These are phyloP conservation scores for Drosophila flavopinicola DNA, from an alignment of 2,888 invertebrate genomes.

Conservation along the genomic window DNA sequence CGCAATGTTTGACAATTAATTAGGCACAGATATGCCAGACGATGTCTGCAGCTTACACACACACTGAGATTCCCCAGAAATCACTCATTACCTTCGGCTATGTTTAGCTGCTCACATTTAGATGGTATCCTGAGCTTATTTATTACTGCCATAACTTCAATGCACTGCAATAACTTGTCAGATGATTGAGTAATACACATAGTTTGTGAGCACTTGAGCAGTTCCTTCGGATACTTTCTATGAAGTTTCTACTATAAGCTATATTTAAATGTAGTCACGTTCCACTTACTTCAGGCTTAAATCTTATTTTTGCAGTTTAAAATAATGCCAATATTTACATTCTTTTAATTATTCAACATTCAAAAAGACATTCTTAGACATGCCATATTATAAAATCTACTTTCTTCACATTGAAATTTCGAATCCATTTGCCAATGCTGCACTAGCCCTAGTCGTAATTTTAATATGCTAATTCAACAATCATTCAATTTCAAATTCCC, in stretches of 20 bases:
- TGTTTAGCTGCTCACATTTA: conserved; percentile 32
- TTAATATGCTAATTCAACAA: conserved; percentile 72
- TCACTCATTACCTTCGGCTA: conserved; percentile 45
- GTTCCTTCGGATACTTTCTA: background rate
- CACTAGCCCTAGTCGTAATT: conserved; percentile 12
- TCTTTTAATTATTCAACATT: no score
- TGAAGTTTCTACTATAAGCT: background rate
- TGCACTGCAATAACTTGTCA: conserved; percentile 13
- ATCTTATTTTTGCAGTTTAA: no score
- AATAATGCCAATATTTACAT: no score
- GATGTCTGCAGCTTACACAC: conserved; percentile 15
- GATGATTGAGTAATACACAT: background rate
- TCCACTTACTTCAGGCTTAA: no score
- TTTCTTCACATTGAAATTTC: no score
- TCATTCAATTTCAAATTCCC: conserved; percentile 62
- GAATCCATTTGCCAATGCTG: background rate
- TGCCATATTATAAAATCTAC: no score
- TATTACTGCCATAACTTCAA: conserved; percentile 37
- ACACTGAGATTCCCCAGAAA: conserved; percentile 20
- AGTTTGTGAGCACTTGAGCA: background rate
- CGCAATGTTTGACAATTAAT: conserved; percentile 81
- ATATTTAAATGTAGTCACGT: no score
- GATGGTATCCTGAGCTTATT: conserved; percentile 47
- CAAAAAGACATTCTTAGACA: no score
- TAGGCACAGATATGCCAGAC: conserved; percentile 61